phyloP scores from a whole-genome alignment of 2,113 vertebrate species.

The Otolemur garnettii region DNA sequence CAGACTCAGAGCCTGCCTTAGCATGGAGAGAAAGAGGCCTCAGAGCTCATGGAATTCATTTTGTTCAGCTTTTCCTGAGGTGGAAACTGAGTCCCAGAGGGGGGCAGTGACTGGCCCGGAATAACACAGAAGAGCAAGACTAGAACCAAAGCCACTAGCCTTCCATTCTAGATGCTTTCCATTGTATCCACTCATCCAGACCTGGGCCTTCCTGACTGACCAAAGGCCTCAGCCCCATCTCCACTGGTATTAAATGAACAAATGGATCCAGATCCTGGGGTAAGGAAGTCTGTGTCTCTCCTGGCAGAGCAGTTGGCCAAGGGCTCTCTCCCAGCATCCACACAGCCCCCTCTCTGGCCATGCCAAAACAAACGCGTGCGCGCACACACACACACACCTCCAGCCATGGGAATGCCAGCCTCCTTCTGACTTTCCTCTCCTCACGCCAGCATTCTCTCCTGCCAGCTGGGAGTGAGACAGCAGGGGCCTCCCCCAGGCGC shows the following conservation, averaged over 20 bases:
- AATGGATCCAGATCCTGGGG: background rate
- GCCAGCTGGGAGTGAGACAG: constrained; percentile 77
- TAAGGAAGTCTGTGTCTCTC: background rate
- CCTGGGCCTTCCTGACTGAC: background rate
- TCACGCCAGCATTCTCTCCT: constrained; percentile 52
- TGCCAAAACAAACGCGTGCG: background rate
- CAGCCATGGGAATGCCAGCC: constrained; percentile 53
- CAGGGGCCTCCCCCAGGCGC: constrained; percentile 71
- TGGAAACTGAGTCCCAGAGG: constrained; percentile 9
- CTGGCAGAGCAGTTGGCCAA: background rate
- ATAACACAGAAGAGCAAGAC: background rate
- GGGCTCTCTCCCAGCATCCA: background rate
- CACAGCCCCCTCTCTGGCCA: constrained; percentile 27
- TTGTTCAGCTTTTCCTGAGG: background rate
- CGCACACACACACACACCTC: background rate
- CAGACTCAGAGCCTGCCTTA: background rate
- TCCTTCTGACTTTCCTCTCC: constrained; percentile 41
- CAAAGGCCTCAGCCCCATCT: background rate
- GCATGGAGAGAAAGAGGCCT: background rate
- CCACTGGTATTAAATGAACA: background rate
- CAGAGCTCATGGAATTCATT: background rate
- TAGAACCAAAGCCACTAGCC: background rate
- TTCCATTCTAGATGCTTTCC: background rate
- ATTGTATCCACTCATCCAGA: background rate
- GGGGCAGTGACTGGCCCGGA: background rate